These are phyloP conservation scores for Dryoscopus gambensis DNA, from an alignment of 2,113 vertebrate species.

Conservation along the genomic window DNA sequence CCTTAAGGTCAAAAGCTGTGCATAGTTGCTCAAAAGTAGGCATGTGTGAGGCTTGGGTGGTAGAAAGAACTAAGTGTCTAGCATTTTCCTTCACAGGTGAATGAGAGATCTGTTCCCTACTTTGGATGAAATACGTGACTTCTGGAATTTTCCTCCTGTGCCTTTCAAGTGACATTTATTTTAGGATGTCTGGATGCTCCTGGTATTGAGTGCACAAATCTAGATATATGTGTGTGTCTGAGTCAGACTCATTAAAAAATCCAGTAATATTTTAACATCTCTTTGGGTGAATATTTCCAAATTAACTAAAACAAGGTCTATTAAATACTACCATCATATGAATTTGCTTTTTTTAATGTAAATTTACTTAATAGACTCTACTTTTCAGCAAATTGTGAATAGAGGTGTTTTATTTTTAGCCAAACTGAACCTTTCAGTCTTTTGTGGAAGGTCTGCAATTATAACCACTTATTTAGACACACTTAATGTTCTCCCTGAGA, in stretches of 20 bases:
- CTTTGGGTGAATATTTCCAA: not conserved
- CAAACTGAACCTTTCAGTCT: not conserved
- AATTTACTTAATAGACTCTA: not conserved
- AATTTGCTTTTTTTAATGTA: not conserved
- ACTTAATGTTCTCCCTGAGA: not conserved
- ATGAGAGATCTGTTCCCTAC: not conserved
- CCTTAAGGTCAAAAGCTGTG: not conserved
- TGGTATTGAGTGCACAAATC: not conserved
- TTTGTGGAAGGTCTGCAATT: not conserved
- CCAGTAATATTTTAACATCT: not conserved
- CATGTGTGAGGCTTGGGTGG: not conserved
- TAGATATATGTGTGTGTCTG: not conserved
- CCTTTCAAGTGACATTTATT: not conserved
- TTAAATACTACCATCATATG: not conserved
- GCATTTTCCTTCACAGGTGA: not conserved
- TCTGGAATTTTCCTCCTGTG: not conserved
- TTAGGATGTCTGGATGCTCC: not conserved
- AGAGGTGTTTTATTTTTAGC: not conserved
- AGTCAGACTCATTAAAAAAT: not conserved
- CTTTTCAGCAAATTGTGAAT: not conserved
- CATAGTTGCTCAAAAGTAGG: not conserved
- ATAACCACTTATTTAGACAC: not conserved
- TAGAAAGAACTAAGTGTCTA: not conserved
- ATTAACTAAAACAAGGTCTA: not conserved
- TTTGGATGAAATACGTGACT: not conserved